Percentiles rank a stretch among this genome's conserved stretches.
These are phyloP conservation scores for Terrapene triunguis DNA, from an alignment of 2,113 vertebrate genomes.

Conservation along the genomic window DNA sequence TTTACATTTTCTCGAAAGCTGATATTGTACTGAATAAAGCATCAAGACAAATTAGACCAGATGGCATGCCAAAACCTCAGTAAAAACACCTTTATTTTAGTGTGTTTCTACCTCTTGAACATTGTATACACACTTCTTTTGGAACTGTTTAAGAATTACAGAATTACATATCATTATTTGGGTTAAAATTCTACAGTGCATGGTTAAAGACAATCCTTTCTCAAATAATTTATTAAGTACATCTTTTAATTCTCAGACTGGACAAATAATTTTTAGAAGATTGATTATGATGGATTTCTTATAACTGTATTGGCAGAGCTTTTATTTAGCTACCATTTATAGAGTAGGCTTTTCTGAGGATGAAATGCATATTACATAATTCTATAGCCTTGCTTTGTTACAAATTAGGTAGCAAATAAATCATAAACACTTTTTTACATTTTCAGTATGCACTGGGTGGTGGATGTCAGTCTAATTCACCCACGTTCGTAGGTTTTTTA, in stretches of 20 bases:
- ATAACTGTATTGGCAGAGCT: slow-evolving; percentile 49
- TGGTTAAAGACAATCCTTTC: slow-evolving; percentile 40
- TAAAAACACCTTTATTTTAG: neutral
- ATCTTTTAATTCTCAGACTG: slow-evolving; percentile 51
- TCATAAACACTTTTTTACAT: neutral
- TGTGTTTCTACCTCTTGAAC: neutral
- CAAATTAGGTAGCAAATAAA: slow-evolving; percentile 18
- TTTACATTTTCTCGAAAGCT: slow-evolving; percentile 27
- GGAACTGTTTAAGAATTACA: slow-evolving; percentile 25
- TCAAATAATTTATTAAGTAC: slow-evolving; percentile 29
- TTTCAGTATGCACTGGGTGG: neutral
- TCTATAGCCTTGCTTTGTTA: slow-evolving; percentile 6
- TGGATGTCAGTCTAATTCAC: neutral
- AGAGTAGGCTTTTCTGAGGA: slow-evolving; percentile 35
- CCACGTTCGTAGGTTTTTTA: neutral
- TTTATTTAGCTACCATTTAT: slow-evolving; percentile 58
- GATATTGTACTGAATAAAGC: slow-evolving; percentile 24
- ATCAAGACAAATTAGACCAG: slow-evolving; percentile 37
- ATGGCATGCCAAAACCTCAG: slow-evolving; percentile 1
- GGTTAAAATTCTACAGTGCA: slow-evolving; percentile 56
- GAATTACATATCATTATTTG: slow-evolving; percentile 56
- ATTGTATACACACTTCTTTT: slow-evolving; percentile 28
- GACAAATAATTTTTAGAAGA: slow-evolving; percentile 34
- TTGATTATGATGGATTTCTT: slow-evolving; percentile 53
- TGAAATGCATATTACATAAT: slow-evolving; percentile 17